Evolutionary conservation across 2,888 invertebrate genomes (phyloP).

Genomic region (Ischnus inquisitorius): DNA sequence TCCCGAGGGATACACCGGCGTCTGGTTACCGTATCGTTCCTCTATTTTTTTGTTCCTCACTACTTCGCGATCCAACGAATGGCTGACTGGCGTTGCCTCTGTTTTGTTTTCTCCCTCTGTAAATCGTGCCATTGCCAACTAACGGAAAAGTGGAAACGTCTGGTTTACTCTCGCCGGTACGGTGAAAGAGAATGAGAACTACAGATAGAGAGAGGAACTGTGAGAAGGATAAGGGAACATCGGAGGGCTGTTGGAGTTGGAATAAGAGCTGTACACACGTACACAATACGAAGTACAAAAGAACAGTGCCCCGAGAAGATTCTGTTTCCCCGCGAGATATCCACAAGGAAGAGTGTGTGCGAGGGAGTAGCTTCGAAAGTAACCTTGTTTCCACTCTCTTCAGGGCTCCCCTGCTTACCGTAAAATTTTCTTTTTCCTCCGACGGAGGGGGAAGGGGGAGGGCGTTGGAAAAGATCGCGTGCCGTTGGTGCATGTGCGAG

Average conservation of each 20-base stretch:
- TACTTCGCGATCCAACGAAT: neutral
- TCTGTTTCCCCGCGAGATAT: conserved; percentile 45
- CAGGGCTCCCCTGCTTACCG: conserved; percentile 63
- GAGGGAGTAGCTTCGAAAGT: conserved; percentile 48
- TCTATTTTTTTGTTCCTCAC: neutral
- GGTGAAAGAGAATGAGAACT: conserved; percentile 24
- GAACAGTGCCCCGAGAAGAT: neutral
- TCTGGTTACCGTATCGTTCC: conserved; percentile 15
- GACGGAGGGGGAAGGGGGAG: conserved; percentile 2
- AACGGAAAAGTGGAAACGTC: conserved; percentile 65
- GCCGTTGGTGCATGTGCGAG: conserved; percentile 19
- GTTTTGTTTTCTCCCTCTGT: conserved; percentile 24
- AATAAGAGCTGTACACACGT: conserved; percentile 16
- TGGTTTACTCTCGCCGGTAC: conserved; percentile 43
- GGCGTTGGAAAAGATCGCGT: conserved; percentile 40
- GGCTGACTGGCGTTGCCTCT: neutral
- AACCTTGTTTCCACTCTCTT: conserved; percentile 64
- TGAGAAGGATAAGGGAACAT: neutral
- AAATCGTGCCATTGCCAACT: conserved; percentile 62
- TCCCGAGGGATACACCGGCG: neutral
- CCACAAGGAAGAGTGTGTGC: conserved; percentile 30
- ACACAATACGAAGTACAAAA: conserved; percentile 18
- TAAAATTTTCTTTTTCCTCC: conserved; percentile 62
- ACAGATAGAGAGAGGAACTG: conserved; percentile 9
- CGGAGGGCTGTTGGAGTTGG: conserved; percentile 37